phyloP scores from a whole-genome alignment of 2,797 vertebrate genomes.

The Poecile montanus region DNA sequence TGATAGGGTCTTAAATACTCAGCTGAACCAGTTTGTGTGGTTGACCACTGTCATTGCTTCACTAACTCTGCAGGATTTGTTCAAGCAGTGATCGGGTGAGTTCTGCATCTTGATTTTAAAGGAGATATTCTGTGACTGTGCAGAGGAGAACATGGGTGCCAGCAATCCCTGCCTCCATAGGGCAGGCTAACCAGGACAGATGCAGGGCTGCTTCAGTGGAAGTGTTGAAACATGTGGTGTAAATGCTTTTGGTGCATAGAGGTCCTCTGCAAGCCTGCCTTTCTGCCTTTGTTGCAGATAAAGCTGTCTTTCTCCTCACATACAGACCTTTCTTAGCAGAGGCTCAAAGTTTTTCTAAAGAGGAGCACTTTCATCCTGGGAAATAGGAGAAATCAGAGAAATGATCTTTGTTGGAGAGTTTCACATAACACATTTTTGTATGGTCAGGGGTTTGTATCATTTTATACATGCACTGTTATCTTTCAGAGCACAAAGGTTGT shows the following conservation, averaged over 20 bases:
- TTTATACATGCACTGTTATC: background rate
- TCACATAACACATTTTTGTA: background rate
- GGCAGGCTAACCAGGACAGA: no score
- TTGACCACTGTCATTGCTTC: background rate
- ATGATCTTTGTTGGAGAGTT: background rate
- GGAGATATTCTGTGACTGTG: background rate
- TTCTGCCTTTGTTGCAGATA: background rate
- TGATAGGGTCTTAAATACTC: fast-evolving
- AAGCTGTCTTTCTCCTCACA: background rate
- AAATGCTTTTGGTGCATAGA: background rate
- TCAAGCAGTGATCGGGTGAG: fast-evolving
- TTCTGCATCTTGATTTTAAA: background rate
- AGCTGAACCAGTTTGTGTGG: background rate
- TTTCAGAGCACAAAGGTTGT: background rate
- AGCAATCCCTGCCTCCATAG: background rate
- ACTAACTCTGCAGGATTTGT: fast-evolving
- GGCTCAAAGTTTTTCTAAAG: background rate
- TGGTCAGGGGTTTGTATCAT: background rate
- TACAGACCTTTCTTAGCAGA: background rate
- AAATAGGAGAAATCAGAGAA: background rate
- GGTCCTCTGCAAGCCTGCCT: background rate
- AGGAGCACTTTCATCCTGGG: background rate
- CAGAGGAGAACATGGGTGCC: background rate
- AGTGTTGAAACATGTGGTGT: fast-evolving
- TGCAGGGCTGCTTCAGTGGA: background rate